phyloP scores from a whole-genome alignment of 2,113 vertebrate species.

The Phyllostomus hastatus region DNA sequence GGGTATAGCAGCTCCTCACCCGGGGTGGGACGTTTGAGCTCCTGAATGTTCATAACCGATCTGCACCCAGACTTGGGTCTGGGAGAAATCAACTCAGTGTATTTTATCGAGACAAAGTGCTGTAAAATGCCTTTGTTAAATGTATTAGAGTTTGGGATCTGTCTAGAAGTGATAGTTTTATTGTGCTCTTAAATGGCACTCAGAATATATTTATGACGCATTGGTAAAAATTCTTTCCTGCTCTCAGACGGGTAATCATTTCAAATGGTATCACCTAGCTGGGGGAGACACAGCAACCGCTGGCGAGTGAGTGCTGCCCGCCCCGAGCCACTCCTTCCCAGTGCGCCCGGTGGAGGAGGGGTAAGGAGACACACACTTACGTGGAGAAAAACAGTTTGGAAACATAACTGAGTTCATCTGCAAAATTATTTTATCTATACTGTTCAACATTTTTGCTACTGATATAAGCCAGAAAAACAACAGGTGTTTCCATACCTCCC shows the following conservation, averaged over 20 bases:
- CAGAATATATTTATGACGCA: neutral
- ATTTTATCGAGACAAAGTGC: neutral
- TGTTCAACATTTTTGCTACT: neutral
- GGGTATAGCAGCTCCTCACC: fast-evolving
- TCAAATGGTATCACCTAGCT: neutral
- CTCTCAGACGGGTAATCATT: neutral
- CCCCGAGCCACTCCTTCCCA: fast-evolving
- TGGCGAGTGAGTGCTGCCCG: fast-evolving
- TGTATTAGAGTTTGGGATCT: neutral
- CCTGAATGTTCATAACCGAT: fast-evolving
- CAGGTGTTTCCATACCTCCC: neutral
- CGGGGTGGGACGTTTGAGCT: neutral
- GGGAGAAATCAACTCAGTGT: neutral
- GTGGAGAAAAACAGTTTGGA: neutral
- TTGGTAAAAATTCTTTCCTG: neutral
- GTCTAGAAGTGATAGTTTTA: neutral
- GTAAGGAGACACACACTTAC: fast-evolving
- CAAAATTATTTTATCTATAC: neutral
- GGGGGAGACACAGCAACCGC: neutral
- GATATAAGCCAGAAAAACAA: neutral
- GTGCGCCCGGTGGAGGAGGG: too few species aligned
- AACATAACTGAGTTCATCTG: neutral
- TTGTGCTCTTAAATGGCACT: neutral
- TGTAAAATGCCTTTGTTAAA: neutral
- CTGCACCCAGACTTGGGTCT: neutral